Percentiles rank a stretch among this genome's conserved stretches.
Evolutionary conservation across 2,888 invertebrate species (phyloP).

Genomic region (Stenichneumon culpator): DNA sequence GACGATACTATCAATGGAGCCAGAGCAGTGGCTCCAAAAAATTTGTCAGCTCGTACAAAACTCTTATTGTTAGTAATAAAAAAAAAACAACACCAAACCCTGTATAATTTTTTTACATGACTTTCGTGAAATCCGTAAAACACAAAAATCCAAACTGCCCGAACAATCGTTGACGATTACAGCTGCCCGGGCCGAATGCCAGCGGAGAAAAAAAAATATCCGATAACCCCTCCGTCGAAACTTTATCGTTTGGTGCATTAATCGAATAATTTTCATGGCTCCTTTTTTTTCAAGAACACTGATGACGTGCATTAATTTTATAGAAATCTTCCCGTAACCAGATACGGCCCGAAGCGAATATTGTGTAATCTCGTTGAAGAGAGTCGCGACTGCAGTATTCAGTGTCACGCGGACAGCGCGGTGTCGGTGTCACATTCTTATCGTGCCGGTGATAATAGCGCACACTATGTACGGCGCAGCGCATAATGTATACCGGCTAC

Average conservation of each 20-base stretch:
- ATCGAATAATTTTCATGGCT: conserved; percentile 2
- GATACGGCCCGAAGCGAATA: conserved; percentile 39
- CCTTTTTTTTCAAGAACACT: neutral
- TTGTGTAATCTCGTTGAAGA: conserved; percentile 55
- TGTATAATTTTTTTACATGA: neutral
- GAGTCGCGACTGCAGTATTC: conserved; percentile 26
- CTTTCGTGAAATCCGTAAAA: neutral
- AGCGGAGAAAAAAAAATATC: conserved; percentile 11
- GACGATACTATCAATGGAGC: neutral
- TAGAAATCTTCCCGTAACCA: conserved; percentile 27
- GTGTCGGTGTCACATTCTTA: conserved; percentile 53
- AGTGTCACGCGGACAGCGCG: conserved; percentile 61
- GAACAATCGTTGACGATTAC: conserved; percentile 28
- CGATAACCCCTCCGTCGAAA: conserved; percentile 50
- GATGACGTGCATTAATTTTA: conserved; percentile 1
- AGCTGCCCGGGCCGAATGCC: conserved; percentile 6
- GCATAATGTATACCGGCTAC: conserved; percentile 2
- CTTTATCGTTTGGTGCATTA: conserved; percentile 15
- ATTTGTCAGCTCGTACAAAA: neutral
- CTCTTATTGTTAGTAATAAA: neutral
- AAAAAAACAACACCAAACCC: neutral
- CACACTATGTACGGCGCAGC: conserved; percentile 34
- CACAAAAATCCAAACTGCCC: conserved; percentile 2
- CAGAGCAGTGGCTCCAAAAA: neutral
- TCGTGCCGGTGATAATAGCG: conserved; percentile 60